Conservation (phyloP, 2,888 invertebrate genomes). For the Reticulitermes lucifugus region DNA sequence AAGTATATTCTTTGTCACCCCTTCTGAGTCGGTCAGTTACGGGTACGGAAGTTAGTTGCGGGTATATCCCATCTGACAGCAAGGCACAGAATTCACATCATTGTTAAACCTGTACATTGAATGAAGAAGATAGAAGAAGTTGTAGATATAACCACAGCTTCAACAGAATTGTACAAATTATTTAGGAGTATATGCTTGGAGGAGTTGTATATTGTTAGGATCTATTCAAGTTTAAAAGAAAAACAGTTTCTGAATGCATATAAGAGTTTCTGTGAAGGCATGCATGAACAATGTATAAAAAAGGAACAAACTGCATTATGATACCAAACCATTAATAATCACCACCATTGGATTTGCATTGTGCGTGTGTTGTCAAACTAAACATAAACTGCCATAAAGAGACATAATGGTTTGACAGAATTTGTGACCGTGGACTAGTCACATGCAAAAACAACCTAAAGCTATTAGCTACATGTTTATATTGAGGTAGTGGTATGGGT, state of each 20-base stretch:
- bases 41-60: constrained; percentile 14
- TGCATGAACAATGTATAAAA: not conserved
- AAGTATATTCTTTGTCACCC: not conserved
- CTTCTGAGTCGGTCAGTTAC: not conserved
- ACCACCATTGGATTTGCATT: constrained; percentile 12
- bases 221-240: not conserved
- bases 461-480: constrained; percentile 15
- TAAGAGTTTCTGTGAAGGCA: constrained; percentile 20
- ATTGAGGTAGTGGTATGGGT: constrained; percentile 4
- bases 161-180: constrained; percentile 30
- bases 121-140: not conserved
- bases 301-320: constrained; percentile 12
- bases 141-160: constrained; percentile 34
- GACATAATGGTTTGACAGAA: not conserved
- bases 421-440: too few relatives aligned
- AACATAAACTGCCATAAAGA: constrained; percentile 1
- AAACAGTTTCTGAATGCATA: constrained; percentile 7
- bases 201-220: not conserved
- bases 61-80: constrained; percentile 3
- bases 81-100: constrained; percentile 8
- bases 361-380: constrained; percentile 10
- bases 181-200: constrained; percentile 4
- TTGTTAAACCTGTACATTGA: not conserved
- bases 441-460: too few relatives aligned
- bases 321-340: constrained; percentile 1